Conservation (phyloP, 2,888 invertebrate genomes). For the Blera fallax region DNA sequence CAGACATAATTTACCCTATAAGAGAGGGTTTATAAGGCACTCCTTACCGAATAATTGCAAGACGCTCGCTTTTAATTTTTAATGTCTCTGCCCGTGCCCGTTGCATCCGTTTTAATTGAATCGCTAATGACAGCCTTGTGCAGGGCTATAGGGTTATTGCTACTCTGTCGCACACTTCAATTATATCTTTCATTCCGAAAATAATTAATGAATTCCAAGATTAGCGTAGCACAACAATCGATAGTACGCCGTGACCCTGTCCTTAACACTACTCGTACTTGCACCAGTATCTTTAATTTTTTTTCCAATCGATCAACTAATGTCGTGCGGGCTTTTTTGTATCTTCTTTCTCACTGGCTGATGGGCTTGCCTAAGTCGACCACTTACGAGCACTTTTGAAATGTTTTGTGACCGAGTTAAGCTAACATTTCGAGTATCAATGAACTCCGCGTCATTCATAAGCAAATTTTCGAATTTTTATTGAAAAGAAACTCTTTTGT, state of each 20-base stretch:
- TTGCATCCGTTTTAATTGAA: not conserved
- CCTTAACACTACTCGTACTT: not conserved
- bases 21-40: no score
- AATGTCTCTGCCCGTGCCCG: not conserved
- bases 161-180: not conserved
- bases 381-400: not conserved
- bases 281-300: not conserved
- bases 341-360: not conserved
- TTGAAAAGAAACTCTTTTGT: not conserved
- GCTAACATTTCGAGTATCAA: not conserved
- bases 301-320: not conserved
- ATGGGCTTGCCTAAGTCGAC: not conserved
- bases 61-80: no score
- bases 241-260: slow-evolving; percentile 2
- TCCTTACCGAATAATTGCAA: no score
- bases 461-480: not conserved
- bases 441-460: not conserved
- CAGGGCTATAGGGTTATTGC: not conserved
- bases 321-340: not conserved
- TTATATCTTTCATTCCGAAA: not conserved
- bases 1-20: no score
- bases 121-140: not conserved
- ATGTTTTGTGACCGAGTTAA: slow-evolving; percentile 3
- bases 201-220: not conserved
- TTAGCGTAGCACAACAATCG: not conserved